These are phyloP conservation scores for Pelmatolapia mariae DNA, from an alignment of 2,113 vertebrate genomes.

Conservation along the genomic window DNA sequence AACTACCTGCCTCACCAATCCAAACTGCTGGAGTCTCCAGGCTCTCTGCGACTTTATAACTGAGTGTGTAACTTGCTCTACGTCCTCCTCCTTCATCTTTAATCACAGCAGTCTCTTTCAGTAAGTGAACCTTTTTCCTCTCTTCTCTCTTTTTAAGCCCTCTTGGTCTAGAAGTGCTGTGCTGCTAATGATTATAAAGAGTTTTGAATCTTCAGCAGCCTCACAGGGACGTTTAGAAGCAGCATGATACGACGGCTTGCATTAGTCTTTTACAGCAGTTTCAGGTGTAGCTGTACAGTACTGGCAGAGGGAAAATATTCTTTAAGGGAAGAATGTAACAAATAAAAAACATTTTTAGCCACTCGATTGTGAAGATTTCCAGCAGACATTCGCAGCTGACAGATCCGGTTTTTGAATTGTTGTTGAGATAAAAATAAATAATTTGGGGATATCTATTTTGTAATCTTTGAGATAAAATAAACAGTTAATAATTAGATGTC, in stretches of 20 bases:
- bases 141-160: not conserved
- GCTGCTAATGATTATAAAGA: not conserved
- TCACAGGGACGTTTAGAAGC: not conserved
- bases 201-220: not conserved
- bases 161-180: not conserved
- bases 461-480: not conserved
- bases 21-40: not conserved
- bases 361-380: not conserved
- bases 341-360: not conserved
- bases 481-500: not conserved
- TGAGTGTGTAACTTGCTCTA: not conserved
- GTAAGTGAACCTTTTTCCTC: not conserved
- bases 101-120: not conserved
- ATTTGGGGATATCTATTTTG: not conserved
- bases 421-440: rapidly evolving
- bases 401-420: not conserved
- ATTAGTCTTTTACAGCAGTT: not conserved
- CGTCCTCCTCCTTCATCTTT: not conserved
- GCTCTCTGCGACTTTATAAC: not conserved
- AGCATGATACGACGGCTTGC: not conserved
- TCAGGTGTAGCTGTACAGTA: not conserved
- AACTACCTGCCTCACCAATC: not conserved
- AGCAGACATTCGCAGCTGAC: not conserved
- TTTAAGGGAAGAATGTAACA: not conserved
- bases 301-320: not conserved